phyloP scores from a whole-genome alignment of 1,140 invertebrate genomes.

The Cecropterus lyciades region DNA sequence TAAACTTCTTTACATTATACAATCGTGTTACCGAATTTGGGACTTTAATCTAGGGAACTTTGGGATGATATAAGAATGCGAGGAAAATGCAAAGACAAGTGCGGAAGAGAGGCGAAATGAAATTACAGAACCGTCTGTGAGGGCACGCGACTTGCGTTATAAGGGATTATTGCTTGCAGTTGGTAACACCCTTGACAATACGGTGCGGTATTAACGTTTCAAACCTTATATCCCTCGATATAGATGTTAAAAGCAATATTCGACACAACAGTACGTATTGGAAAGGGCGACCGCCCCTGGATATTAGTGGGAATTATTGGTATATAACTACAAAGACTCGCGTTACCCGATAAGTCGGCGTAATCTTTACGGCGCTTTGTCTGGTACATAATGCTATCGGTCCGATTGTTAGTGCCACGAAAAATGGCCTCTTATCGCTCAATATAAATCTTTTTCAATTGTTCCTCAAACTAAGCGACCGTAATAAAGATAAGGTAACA shows the following conservation, averaged over 20 bases:
- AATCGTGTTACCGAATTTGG: background rate
- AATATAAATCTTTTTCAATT: slow-evolving; percentile 36
- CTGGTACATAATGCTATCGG: slow-evolving; percentile 35
- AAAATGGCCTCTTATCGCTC: slow-evolving; percentile 22
- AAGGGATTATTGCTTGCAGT: slow-evolving; percentile 75
- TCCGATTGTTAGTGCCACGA: slow-evolving; percentile 28
- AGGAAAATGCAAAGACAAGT: slow-evolving; percentile 21
- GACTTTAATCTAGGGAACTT: slow-evolving; percentile 16
- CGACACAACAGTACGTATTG: slow-evolving; percentile 52
- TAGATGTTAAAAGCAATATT: slow-evolving; percentile 36
- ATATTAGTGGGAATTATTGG: slow-evolving; percentile 70
- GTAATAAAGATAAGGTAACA: slow-evolving; percentile 21
- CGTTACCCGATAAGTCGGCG: slow-evolving; percentile 65
- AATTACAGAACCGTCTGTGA: slow-evolving; percentile 61
- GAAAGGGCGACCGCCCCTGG: slow-evolving; percentile 61
- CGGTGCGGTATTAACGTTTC: slow-evolving; percentile 36
- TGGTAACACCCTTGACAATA: slow-evolving; percentile 64
- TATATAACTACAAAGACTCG: slow-evolving; percentile 72
- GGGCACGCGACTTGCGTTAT: slow-evolving; percentile 62
- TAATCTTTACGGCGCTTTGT: slow-evolving; percentile 70
- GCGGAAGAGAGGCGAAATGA: slow-evolving; percentile 48
- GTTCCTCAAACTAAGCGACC: slow-evolving; percentile 21
- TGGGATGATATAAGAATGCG: slow-evolving; percentile 10
- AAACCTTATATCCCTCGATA: slow-evolving; percentile 29
- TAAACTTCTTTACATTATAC: background rate